Evolutionary conservation across 2,888 invertebrate species (phyloP).

Genomic region (Drosophila borborema): DNA sequence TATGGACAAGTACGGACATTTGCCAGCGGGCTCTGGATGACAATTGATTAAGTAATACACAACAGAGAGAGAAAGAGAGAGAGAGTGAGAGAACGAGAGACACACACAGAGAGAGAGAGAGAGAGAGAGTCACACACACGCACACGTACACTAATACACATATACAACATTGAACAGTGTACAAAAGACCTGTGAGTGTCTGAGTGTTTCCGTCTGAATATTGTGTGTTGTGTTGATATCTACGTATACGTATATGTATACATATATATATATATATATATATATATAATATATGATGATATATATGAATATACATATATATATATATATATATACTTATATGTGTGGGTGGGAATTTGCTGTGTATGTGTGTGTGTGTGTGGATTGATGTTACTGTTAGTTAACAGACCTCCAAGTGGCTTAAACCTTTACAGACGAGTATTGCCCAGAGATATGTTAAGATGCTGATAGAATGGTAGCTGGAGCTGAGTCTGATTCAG

Average conservation of each 20-base stretch:
- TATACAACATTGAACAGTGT: constrained; percentile 72
- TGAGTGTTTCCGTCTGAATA: constrained; percentile 26
- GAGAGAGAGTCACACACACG: constrained; percentile 27
- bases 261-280: not conserved
- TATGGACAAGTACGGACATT: constrained; percentile 46
- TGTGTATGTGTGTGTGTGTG: not conserved
- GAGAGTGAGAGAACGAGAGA: constrained; percentile 5
- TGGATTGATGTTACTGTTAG: constrained; percentile 8
- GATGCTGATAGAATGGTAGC: not conserved
- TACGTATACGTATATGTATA: constrained; percentile 3
- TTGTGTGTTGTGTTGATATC: constrained; percentile 18
- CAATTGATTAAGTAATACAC: constrained; percentile 21
- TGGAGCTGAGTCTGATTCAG: not conserved
- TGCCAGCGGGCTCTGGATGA: constrained; percentile 38
- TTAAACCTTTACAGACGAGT: constrained; percentile 16
- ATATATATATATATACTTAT: not conserved
- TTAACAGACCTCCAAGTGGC: not conserved
- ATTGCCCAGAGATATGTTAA: not conserved
- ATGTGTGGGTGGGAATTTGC: not conserved
- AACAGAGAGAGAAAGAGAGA: constrained; percentile 1
- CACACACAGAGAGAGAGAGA: constrained; percentile 11
- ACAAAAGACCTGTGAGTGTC: constrained; percentile 42
- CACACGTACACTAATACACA: constrained; percentile 74
- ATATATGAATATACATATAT: not conserved
- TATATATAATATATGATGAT: not conserved